These are phyloP conservation scores for Sphaerolaimus hirsutus DNA, from an alignment of 2,888 invertebrate genomes.

Conservation along the genomic window DNA sequence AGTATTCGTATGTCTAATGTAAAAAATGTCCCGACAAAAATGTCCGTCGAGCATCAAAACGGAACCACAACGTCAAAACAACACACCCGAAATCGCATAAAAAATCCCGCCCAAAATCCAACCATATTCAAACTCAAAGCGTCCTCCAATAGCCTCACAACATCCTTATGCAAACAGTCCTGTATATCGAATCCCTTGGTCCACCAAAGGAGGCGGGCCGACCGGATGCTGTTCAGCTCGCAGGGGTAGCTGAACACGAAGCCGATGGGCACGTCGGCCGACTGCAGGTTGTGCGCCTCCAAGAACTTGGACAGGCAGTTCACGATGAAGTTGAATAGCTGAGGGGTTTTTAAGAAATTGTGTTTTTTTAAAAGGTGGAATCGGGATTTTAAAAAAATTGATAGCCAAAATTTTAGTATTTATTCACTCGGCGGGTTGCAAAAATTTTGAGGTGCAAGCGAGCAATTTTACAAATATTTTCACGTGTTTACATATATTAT, in stretches of 20 bases:
- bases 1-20: too few relatives aligned
- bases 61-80: too few relatives aligned
- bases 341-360: too few relatives aligned
- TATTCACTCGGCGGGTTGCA: too few relatives aligned
- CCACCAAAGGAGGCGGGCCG: slow-evolving; percentile 25
- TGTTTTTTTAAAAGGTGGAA: too few relatives aligned
- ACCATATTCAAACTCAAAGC: slow-evolving; percentile 24
- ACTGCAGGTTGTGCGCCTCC: slow-evolving; percentile 18
- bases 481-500: too few relatives aligned
- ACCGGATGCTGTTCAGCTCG: slow-evolving; percentile 21
- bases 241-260: slow-evolving; percentile 25
- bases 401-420: too few relatives aligned
- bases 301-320: slow-evolving; percentile 22
- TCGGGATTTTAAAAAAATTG: too few relatives aligned
- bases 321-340: slow-evolving; percentile 25
- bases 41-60: too few relatives aligned
- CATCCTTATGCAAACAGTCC: slow-evolving; percentile 23
- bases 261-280: slow-evolving; percentile 22
- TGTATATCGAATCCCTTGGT: slow-evolving; percentile 25
- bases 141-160: slow-evolving; percentile 20
- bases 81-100: not conserved
- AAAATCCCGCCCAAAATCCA: not conserved
- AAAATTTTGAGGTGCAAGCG: too few relatives aligned
- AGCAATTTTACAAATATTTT: too few relatives aligned
- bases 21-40: too few relatives aligned